These are phyloP conservation scores for Drosophila lutescens DNA, from an alignment of 2,888 invertebrate genomes.

Conservation along the genomic window DNA sequence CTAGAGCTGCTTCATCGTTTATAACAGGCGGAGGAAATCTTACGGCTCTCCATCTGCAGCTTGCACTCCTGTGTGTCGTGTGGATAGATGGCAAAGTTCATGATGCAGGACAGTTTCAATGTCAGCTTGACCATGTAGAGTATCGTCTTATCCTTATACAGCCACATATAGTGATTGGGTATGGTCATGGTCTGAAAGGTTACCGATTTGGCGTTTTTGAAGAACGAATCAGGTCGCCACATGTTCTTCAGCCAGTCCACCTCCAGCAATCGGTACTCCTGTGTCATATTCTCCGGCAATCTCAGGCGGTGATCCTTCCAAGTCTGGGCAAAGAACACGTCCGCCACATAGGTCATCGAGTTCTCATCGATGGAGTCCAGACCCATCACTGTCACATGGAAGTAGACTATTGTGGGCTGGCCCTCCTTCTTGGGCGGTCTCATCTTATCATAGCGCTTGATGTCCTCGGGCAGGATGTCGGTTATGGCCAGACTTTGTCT, in stretches of 20 bases:
- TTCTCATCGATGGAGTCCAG: slow-evolving; percentile 97
- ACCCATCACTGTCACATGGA: slow-evolving; percentile 97
- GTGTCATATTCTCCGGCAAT: slow-evolving; percentile 96
- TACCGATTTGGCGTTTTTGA: slow-evolving; percentile 96
- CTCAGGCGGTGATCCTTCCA: slow-evolving; percentile 95
- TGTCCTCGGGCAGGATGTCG: slow-evolving; percentile 94
- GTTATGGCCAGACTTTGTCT: slow-evolving; percentile 90
- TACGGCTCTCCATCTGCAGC: slow-evolving; percentile 96
- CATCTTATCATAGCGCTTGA: slow-evolving; percentile 96
- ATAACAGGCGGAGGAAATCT: slow-evolving; percentile 84
- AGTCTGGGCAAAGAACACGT: slow-evolving; percentile 96
- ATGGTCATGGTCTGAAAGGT: slow-evolving; percentile 98
- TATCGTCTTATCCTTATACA: slow-evolving; percentile 94
- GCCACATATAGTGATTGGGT: slow-evolving; percentile 96
- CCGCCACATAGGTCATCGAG: slow-evolving; percentile 97
- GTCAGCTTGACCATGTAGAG: slow-evolving; percentile 94
- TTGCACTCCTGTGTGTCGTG: slow-evolving; percentile 97
- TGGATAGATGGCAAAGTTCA: slow-evolving; percentile 97
- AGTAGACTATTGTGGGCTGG: slow-evolving; percentile 93
- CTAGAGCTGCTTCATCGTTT: neutral
- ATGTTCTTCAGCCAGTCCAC: slow-evolving; percentile 96
- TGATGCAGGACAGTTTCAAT: slow-evolving; percentile 94
- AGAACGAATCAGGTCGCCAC: slow-evolving; percentile 97
- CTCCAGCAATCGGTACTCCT: slow-evolving; percentile 93
- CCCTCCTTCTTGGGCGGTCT: slow-evolving; percentile 95